A percentile compares a stretch with the other conserved stretches of the same genome.
These are phyloP conservation scores for Globodera ellingtonae DNA, from an alignment of 1,140 invertebrate genomes.

Conservation along the genomic window DNA sequence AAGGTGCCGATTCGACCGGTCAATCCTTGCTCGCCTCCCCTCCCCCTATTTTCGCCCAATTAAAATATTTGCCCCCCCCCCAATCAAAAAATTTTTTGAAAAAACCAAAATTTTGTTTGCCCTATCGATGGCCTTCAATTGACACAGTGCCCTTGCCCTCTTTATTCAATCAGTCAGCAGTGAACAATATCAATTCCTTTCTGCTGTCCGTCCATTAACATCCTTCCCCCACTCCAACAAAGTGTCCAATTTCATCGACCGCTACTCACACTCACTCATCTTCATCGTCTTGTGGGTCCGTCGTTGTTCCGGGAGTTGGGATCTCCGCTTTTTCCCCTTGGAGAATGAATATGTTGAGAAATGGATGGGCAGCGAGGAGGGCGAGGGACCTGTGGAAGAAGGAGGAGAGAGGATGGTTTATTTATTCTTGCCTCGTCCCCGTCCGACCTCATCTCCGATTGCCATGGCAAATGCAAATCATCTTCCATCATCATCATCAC, in stretches of 20 bases:
- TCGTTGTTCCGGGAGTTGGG: not conserved
- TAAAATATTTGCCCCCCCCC: not conserved
- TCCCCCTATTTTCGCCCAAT: not conserved
- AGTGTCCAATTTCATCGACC: conserved; percentile 1
- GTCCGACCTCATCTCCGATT: not conserved
- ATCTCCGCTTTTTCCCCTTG: not conserved
- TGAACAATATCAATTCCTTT: not conserved
- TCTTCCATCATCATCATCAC: not conserved
- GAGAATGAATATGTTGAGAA: not conserved
- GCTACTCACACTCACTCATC: not conserved
- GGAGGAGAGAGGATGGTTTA: not conserved
- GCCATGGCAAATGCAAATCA: conserved; percentile 2
- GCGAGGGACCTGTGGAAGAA: no score
- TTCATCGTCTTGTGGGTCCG: not conserved
- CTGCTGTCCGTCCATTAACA: not conserved
- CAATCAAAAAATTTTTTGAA: no score
- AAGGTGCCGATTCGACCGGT: not conserved
- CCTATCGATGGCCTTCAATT: not conserved
- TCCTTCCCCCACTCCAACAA: not conserved
- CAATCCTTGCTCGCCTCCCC: not conserved
- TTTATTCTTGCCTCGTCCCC: not conserved
- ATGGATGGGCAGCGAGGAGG: not conserved
- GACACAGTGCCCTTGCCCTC: no score
- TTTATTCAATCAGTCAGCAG: no score
- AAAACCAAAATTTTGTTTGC: not conserved